Conservation (phyloP, 2,797 vertebrate genomes). For the Coregonus ussuriensis region DNA sequence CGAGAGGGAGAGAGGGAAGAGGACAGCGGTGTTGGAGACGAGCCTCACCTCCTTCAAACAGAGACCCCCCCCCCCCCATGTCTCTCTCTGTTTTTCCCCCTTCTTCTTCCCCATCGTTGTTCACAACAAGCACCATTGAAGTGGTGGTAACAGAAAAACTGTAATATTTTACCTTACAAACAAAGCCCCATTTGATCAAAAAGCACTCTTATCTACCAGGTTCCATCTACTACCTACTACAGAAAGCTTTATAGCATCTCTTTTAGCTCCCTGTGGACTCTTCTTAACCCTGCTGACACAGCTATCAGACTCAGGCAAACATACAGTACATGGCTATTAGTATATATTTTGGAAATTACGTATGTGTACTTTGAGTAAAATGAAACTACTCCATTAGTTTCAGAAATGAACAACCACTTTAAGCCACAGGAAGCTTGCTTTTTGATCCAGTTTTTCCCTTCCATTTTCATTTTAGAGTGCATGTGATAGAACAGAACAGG, state of each 20-base stretch:
- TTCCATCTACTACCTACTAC: not conserved
- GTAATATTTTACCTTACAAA: slow-evolving; percentile 12
- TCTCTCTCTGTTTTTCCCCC: not conserved
- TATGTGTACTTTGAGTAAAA: not conserved
- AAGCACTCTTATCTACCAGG: slow-evolving; percentile 6
- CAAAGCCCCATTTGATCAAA: slow-evolving; percentile 15
- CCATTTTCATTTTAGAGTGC: not conserved
- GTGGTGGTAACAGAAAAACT: not conserved
- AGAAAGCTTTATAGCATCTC: not conserved
- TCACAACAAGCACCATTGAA: not conserved
- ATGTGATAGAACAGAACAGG: not conserved
- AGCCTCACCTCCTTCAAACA: slow-evolving; percentile 25
- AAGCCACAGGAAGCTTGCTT: not conserved
- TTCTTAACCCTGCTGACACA: slow-evolving; percentile 6
- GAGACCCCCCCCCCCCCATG: not conserved
- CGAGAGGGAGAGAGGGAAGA: slow-evolving; percentile 32
- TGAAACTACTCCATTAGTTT: not conserved
- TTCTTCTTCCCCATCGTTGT: not conserved
- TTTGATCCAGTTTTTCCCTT: not conserved
- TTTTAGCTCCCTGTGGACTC: slow-evolving; percentile 16
- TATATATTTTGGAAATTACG: not conserved
- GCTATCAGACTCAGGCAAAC: not conserved
- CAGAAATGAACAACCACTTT: not conserved
- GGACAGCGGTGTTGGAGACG: slow-evolving; percentile 55
- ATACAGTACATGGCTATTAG: not conserved